Conservation (phyloP, 92 coral and sea anemone genomes). For the Siderastrea radians region DNA sequence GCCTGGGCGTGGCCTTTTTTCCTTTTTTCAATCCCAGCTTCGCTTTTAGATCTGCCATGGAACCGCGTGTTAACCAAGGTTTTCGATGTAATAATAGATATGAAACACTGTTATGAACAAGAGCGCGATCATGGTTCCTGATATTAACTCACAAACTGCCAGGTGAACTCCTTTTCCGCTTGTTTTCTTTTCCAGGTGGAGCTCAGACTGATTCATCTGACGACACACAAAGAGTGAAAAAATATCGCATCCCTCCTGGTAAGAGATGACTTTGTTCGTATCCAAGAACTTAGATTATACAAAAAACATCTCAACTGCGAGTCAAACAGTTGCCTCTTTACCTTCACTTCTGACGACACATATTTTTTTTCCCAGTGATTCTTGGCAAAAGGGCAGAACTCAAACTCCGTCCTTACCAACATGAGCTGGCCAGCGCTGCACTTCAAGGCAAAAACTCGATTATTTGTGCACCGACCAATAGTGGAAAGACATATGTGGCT, state of each 20-base stretch:
- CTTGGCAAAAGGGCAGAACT: constrained; percentile 33
- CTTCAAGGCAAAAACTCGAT: constrained; percentile 79
- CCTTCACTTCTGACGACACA: background rate
- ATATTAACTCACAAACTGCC: too few species aligned
- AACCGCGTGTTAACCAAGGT: too few species aligned
- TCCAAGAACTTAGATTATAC: too few species aligned
- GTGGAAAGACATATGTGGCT: constrained; percentile 95
- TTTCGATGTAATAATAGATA: too few species aligned
- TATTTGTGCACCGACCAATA: constrained; percentile 92
- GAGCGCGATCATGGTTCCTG: too few species aligned
- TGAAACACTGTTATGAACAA: too few species aligned
- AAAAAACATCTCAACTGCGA: too few species aligned
- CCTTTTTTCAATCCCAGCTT: too few species aligned
- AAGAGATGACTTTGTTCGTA: background rate
- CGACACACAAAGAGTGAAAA: constrained; percentile 17
- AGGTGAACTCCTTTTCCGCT: too few species aligned
- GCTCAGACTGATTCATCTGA: constrained; percentile 1
- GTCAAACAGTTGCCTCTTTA: background rate
- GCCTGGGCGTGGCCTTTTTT: too few species aligned
- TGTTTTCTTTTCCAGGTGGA: background rate
- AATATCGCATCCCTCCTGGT: constrained; percentile 47
- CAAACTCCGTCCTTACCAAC: constrained; percentile 74
- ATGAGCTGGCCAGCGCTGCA: constrained; percentile 81
- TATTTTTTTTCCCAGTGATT: background rate
- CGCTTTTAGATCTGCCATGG: too few species aligned